phyloP scores from a whole-genome alignment of 1,140 invertebrate genomes.

The Yoshiicerus persimilis region DNA sequence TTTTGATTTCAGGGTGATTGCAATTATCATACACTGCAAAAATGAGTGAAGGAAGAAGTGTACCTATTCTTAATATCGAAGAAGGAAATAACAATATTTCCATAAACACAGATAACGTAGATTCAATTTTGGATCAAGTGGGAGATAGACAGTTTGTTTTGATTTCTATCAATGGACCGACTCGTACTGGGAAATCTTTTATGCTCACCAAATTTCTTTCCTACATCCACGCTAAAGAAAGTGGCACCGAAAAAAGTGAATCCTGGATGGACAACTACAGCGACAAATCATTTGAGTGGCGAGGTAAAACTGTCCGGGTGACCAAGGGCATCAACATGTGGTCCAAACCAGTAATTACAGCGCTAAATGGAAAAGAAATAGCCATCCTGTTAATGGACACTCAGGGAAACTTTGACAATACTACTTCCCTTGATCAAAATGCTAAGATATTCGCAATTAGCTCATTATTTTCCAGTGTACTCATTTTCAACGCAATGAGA shows the following conservation, averaged over 20 bases:
- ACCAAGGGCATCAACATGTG: conserved; percentile 64
- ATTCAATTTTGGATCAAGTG: background rate
- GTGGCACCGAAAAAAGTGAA: conserved; percentile 57
- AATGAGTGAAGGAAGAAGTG: too few relatives aligned
- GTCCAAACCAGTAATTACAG: conserved; percentile 60
- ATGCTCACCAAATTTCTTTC: background rate
- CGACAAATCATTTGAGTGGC: background rate
- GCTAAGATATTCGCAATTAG: conserved; percentile 63
- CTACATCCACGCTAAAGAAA: background rate
- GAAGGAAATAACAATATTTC: too few relatives aligned
- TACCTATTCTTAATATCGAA: too few relatives aligned
- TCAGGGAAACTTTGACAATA: conserved; percentile 64
- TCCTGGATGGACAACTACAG: conserved; percentile 51
- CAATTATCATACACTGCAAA: too few relatives aligned
- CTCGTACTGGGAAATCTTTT: background rate
- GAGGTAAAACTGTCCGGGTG: conserved; percentile 60
- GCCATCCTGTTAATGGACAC: too few relatives aligned
- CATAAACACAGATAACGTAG: background rate
- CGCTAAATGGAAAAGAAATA: conserved; percentile 51
- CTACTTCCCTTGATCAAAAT: conserved; percentile 64
- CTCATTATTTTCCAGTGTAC: conserved; percentile 31
- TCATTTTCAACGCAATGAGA: conserved; percentile 56
- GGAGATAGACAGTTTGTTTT: background rate
- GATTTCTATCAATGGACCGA: background rate
- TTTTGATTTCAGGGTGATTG: too few relatives aligned